Conservation (phyloP, 2,888 invertebrate species). For the Agriopis leucophaearia region DNA sequence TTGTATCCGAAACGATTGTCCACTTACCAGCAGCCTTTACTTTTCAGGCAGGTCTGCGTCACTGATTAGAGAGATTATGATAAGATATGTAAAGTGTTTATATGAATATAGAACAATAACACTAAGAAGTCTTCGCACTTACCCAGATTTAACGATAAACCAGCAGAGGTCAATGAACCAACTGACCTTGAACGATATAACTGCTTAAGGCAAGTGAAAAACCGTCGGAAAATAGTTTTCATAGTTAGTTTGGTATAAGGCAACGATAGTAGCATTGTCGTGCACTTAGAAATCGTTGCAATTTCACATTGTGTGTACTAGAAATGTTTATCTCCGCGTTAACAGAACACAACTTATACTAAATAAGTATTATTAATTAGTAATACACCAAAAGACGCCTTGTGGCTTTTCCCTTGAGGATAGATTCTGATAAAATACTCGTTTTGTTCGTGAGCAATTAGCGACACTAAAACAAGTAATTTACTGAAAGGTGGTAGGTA, state of each 20-base stretch:
- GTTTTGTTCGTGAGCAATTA: background rate
- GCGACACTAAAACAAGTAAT: background rate
- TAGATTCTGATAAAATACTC: background rate
- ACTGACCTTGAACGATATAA: constrained; percentile 6
- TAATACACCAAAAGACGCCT: background rate
- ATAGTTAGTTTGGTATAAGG: too few species aligned
- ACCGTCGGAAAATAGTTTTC: background rate
- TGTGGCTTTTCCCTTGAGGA: background rate
- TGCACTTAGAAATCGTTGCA: too few species aligned
- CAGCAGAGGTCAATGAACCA: constrained; percentile 23
- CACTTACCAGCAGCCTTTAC: background rate
- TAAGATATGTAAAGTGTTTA: background rate
- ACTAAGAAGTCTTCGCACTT: constrained; percentile 13
- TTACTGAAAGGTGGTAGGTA: background rate
- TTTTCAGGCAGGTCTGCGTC: background rate
- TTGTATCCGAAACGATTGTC: background rate
- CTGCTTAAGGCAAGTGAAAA: background rate
- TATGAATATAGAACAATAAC: constrained; percentile 15
- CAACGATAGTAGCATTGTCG: too few species aligned
- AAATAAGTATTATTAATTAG: too few species aligned
- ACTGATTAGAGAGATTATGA: constrained; percentile 21
- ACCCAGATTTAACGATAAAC: constrained; percentile 25
- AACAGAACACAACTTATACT: too few species aligned
- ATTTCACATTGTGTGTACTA: too few species aligned
- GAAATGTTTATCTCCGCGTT: too few species aligned